Evolutionary conservation across 2,888 invertebrate genomes (phyloP).

Genomic region (Drosophila recens): DNA sequence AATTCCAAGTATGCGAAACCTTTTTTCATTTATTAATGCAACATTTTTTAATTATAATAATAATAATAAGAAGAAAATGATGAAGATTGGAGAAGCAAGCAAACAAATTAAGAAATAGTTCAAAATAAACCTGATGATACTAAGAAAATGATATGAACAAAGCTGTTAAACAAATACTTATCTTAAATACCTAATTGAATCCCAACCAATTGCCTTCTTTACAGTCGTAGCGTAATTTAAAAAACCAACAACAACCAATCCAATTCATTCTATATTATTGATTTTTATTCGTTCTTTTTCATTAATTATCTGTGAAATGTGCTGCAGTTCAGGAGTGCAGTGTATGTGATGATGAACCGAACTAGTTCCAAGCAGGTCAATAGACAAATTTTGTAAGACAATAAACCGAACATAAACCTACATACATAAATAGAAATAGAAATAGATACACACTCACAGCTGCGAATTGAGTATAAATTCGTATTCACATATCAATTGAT

Average conservation of each 20-base stretch:
- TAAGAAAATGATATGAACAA: constrained; percentile 13
- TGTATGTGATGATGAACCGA: constrained; percentile 26
- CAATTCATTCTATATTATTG: background rate
- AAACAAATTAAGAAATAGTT: constrained; percentile 43
- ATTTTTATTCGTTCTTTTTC: background rate
- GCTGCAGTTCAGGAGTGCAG: constrained; percentile 20
- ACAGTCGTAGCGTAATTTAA: constrained; percentile 51
- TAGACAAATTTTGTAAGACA: constrained; percentile 47
- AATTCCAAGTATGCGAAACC: constrained; percentile 29
- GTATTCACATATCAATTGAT: constrained; percentile 53
- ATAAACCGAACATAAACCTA: constrained; percentile 50
- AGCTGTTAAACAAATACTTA: constrained; percentile 31
- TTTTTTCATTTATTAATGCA: constrained; percentile 24
- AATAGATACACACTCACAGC: constrained; percentile 29
- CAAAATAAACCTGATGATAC: constrained; percentile 39
- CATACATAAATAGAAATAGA: background rate
- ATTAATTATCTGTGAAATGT: constrained; percentile 4
- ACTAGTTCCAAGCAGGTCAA: constrained; percentile 57
- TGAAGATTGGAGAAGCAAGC: constrained; percentile 17
- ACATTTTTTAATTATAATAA: constrained; percentile 21
- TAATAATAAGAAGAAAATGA: background rate
- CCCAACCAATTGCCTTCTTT: constrained; percentile 65
- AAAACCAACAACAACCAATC: constrained; percentile 18
- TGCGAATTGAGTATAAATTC: constrained; percentile 49
- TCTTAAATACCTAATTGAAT: constrained; percentile 39